Base-by-base conservation (phyloP, 2,113 vertebrate genomes). In the Murina feae region DNA sequence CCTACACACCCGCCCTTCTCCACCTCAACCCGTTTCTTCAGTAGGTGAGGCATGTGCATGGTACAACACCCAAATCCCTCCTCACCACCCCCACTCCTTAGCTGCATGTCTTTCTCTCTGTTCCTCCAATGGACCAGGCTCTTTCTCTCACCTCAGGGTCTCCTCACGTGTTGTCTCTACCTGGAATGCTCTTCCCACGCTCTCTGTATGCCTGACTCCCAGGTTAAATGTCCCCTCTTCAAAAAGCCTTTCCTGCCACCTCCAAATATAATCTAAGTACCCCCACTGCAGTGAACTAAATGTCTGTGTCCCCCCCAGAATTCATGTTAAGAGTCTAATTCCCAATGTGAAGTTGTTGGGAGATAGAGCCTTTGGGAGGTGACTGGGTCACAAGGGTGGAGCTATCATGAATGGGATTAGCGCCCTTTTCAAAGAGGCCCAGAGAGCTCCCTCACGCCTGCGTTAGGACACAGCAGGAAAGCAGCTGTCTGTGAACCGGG, bases 21-120 rank as follows among this genome's bases (percentile, higher is more conserved):
- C n/a, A 60, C 11, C 20, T 75, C 21, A 5, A 20, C 6, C 25
- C 82, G 42, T 58, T 42, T 53, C 60, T 88, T 66, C 55, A 47
- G 23, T 11, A 11, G 47, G 79, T 6, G 28, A 35, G 17, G 2
- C 0, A 1, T 11, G 12, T 23, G n/a, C 17, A 20, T 2, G 4
- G 68, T 20, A 69, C 1, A 9, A 9, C 44, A 85, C 58, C 23
- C 58, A 60, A 60, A 28, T 60, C 23, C 76, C 51, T 58, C 53
- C 35, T 80, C 51, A 25, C 53, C 76, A 18, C 35, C 37, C 51
- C 35, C 13, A 28, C 76, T 39, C n/a, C 28, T 37, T 2, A 13
- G n/a, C n/a, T 51, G 5, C n/a, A 37, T 9, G n/a, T 35, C n/a
- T 28, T 37, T 55, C 51, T 58, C 37, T 58, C 23, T 9, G 13